Conservation (phyloP, 2,888 invertebrate genomes). For the Catocala sponsa region DNA sequence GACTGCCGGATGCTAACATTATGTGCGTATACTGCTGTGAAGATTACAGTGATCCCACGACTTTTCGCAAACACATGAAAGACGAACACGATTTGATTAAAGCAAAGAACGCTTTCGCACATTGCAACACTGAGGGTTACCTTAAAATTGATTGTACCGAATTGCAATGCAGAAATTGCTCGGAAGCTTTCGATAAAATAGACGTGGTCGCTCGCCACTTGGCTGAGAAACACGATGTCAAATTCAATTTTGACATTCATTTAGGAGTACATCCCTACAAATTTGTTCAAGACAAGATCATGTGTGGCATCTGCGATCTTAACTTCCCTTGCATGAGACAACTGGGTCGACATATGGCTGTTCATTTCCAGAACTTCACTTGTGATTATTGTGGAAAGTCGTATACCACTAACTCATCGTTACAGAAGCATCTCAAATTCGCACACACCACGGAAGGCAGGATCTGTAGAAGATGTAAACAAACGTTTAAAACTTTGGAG, state of each 20-base stretch:
- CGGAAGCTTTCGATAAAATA: slow-evolving; percentile 55
- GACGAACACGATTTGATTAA: slow-evolving; percentile 65
- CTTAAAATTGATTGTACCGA: slow-evolving; percentile 76
- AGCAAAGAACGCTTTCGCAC: slow-evolving; percentile 67
- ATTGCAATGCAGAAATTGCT: slow-evolving; percentile 71
- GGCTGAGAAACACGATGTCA: slow-evolving; percentile 54
- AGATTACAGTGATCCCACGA: slow-evolving; percentile 53
- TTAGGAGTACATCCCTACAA: slow-evolving; percentile 75
- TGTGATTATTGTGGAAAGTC: neutral
- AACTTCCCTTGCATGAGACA: neutral
- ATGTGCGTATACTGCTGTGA: slow-evolving; percentile 75
- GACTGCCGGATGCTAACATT: slow-evolving; percentile 68
- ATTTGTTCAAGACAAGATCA: slow-evolving; percentile 64
- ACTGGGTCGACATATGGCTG: neutral
- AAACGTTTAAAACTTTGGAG: neutral
- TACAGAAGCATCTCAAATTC: neutral
- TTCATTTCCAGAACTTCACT: neutral
- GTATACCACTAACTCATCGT: neutral
- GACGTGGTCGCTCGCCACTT: slow-evolving; percentile 70
- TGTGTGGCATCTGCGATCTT: slow-evolving; percentile 69
- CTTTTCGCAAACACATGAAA: slow-evolving; percentile 67
- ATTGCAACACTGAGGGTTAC: slow-evolving; percentile 67
- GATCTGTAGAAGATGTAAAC: neutral
- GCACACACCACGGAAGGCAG: neutral
- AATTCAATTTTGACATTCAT: slow-evolving; percentile 62